phyloP scores from a whole-genome alignment of 92 coral and sea anemone species.

The Porites evermanni region DNA sequence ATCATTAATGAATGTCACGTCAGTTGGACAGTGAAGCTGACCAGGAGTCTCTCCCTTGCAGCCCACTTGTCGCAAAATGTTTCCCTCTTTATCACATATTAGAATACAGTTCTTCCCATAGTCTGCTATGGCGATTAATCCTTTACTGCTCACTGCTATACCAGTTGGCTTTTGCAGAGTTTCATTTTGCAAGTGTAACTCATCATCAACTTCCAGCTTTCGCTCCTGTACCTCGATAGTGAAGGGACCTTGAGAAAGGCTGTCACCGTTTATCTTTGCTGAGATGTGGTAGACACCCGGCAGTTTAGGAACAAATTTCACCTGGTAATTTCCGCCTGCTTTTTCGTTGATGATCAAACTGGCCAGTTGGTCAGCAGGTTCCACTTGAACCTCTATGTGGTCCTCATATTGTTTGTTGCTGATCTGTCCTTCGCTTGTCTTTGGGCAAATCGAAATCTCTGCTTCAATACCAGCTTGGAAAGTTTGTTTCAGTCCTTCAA shows the following conservation, averaged over 20 bases:
- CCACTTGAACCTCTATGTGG: conserved; percentile 10
- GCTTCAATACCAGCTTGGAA: not conserved
- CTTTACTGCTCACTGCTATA: not conserved
- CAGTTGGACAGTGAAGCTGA: not conserved
- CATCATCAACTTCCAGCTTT: not conserved
- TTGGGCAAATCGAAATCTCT: not conserved
- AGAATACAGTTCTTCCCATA: too few relatives aligned
- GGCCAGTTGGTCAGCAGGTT: conserved; percentile 17
- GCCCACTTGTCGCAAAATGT: too few relatives aligned
- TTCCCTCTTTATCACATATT: too few relatives aligned
- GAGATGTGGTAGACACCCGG: too few relatives aligned
- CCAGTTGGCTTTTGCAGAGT: conserved; percentile 8
- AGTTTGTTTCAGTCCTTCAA: not conserved
- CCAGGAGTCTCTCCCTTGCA: not conserved
- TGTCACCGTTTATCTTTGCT: too few relatives aligned
- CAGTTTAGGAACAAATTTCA: not conserved
- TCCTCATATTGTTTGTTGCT: not conserved
- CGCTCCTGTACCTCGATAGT: too few relatives aligned
- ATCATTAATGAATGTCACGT: not conserved
- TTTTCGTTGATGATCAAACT: not conserved
- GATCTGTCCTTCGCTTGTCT: not conserved
- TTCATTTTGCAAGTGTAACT: not conserved
- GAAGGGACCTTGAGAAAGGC: too few relatives aligned
- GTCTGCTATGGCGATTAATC: too few relatives aligned
- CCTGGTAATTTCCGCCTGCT: not conserved